Evolutionary conservation across 64 coral and sea anemone species (phyloP), one percentile per base, ranked within the genome.

Genomic region (Hydrozoanthus tunicans): DNA sequence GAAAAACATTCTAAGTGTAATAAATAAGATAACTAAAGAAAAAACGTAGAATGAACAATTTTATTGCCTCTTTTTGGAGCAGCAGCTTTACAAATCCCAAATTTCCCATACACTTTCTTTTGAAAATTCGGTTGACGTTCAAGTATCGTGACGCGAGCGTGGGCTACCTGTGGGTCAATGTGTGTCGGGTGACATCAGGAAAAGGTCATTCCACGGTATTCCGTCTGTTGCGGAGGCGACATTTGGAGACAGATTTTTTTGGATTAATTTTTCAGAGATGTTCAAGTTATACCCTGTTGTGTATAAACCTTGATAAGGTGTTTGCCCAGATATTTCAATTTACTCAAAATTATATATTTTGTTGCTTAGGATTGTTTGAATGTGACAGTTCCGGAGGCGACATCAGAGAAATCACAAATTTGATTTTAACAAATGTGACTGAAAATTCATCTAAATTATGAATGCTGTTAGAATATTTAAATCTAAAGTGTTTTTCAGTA

Each of bases 231-330:
- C 70, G 20, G 70, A 73, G 70, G 32, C 70, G 23, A 73, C 79
- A 62, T 62, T 81, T 81, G 57, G 58, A 81, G 79, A 81, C 56
- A 81, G 15, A 62, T 62, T 81, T 62, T 81, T 81, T 81, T n/a
- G 79, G 25, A 61, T 81, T 58, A 81, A 81, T 62, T 81, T 81
- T 81, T 81, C 79, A 81, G 79, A 81, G 79, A 17, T 81, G 57
- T 81, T 81, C 79, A 81, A 43, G 32, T 43, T 43, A 43, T 43
- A 43, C 32, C 32, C 32, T 43, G 32, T 43, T 43, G 32, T 43
- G 32, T 43, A 43, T 43, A 62, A 62, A 62, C 32, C 60, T n/a
- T 58, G 23, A 23, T 62, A 80, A 80, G 56, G 58, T 80, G 27
- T 77, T 53, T 54, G 54, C 26, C 52, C 73, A 77, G 73, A 9